A percentile compares a stretch with the other conserved stretches of the same genome.
phyloP scores from a whole-genome alignment of 2,888 invertebrate genomes.

The Tortricodes alternella region DNA sequence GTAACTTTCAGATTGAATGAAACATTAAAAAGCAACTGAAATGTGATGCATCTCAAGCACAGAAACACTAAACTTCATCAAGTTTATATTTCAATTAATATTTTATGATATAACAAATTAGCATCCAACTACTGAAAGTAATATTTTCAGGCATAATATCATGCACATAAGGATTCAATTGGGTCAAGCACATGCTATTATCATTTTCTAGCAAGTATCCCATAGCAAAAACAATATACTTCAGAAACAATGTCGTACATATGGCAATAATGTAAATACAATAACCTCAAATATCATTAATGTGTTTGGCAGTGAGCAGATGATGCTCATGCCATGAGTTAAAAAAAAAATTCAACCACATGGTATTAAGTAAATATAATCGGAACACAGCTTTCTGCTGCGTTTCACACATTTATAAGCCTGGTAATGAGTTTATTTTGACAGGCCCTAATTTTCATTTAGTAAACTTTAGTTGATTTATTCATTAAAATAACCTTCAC shows the following conservation, averaged over 20 bases:
- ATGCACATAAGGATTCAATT: constrained; percentile 10
- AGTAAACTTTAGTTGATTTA: constrained; percentile 38
- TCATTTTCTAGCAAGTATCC: constrained; percentile 3
- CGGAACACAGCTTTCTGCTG: constrained; percentile 45
- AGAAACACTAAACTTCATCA: too few relatives aligned
- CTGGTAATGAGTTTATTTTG: constrained; percentile 43
- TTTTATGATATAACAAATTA: too few relatives aligned
- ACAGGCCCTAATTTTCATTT: constrained; percentile 43
- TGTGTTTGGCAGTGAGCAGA: constrained; percentile 56
- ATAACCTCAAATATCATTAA: constrained; percentile 33
- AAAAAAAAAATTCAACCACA: constrained; percentile 57
- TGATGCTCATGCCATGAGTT: constrained; percentile 42
- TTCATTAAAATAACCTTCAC: too few relatives aligned
- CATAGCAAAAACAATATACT: constrained; percentile 2
- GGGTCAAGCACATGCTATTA: constrained; percentile 15
- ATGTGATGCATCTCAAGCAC: too few relatives aligned
- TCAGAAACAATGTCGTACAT: constrained; percentile 6
- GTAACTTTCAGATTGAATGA: too few relatives aligned
- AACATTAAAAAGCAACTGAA: too few relatives aligned
- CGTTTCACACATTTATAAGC: constrained; percentile 31
- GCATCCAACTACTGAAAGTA: too few relatives aligned
- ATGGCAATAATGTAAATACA: constrained; percentile 13
- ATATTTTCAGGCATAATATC: constrained; percentile 1
- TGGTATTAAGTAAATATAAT: constrained; percentile 62
- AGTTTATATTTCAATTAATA: too few relatives aligned